A percentile compares a stretch with the other conserved stretches of the same genome.
Conservation (phyloP, 2,113 vertebrate genomes). For the Alligator sinensis region DNA sequence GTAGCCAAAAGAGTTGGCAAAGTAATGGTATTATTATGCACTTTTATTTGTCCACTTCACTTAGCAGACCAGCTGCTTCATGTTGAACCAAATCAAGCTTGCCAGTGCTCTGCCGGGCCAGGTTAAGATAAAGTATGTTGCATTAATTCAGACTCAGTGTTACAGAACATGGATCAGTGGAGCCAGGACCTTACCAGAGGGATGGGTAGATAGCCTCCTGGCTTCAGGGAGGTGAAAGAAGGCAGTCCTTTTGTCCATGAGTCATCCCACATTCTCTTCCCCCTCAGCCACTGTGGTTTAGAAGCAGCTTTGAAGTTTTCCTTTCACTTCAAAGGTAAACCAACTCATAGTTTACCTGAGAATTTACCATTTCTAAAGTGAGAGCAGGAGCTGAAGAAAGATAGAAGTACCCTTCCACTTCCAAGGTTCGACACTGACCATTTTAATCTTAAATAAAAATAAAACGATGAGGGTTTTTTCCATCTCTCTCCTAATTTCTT, state of each 20-base stretch:
- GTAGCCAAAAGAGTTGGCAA: background rate
- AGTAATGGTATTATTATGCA: background rate
- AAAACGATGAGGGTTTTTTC: background rate
- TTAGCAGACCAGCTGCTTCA: background rate
- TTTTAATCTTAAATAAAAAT: background rate
- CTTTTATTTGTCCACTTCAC: background rate
- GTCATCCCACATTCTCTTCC: background rate
- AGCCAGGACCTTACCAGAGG: background rate
- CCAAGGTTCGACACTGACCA: background rate
- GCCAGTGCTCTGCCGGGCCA: background rate
- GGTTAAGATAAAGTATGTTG: background rate
- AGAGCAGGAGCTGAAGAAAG: background rate
- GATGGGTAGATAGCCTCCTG: background rate
- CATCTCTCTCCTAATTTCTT: background rate
- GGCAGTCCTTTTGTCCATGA: background rate
- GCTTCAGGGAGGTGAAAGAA: background rate
- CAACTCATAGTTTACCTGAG: background rate
- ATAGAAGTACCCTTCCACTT: background rate
- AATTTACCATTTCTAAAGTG: background rate
- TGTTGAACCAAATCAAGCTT: conserved; percentile 2
- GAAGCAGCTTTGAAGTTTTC: background rate
- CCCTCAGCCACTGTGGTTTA: background rate
- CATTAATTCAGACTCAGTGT: background rate
- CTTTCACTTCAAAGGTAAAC: conserved; percentile 24
- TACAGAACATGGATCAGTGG: background rate